phyloP scores from a whole-genome alignment of 2,113 vertebrate genomes.

The Grammomys dolichurus region DNA sequence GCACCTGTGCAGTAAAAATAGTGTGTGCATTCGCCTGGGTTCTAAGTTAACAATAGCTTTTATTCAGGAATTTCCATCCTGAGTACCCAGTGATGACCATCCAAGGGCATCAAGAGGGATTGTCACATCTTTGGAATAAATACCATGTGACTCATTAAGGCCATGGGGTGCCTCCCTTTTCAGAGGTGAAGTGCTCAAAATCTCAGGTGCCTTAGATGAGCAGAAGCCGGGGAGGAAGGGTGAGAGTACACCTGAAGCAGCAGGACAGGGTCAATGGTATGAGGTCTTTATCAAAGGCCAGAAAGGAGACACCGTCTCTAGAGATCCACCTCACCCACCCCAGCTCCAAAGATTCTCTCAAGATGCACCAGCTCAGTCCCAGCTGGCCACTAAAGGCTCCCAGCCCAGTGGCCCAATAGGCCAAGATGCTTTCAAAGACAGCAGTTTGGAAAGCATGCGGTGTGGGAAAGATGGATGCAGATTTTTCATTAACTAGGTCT shows the following conservation, averaged over 20 bases:
- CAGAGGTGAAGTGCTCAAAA: background rate
- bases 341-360: background rate
- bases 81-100: background rate
- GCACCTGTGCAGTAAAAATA: too few relatives aligned
- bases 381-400: background rate
- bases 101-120: background rate
- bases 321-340: background rate
- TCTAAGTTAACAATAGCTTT: background rate
- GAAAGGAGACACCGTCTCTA: background rate
- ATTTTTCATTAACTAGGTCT: background rate
- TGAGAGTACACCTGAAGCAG: background rate
- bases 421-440: background rate
- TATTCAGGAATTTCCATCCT: background rate
- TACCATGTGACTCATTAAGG: background rate
- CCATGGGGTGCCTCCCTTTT: background rate
- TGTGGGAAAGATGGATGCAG: background rate
- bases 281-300: background rate
- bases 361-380: background rate
- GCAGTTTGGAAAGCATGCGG: background rate
- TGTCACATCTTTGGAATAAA: background rate
- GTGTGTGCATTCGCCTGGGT: too few relatives aligned
- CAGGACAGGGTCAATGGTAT: background rate
- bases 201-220: background rate
- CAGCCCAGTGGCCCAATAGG: too few relatives aligned
- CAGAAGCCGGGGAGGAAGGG: background rate